Percentiles rank a stretch among this genome's conserved stretches.
phyloP scores from a whole-genome alignment of 1,140 invertebrate genomes.

The Calephelis nemesis region DNA sequence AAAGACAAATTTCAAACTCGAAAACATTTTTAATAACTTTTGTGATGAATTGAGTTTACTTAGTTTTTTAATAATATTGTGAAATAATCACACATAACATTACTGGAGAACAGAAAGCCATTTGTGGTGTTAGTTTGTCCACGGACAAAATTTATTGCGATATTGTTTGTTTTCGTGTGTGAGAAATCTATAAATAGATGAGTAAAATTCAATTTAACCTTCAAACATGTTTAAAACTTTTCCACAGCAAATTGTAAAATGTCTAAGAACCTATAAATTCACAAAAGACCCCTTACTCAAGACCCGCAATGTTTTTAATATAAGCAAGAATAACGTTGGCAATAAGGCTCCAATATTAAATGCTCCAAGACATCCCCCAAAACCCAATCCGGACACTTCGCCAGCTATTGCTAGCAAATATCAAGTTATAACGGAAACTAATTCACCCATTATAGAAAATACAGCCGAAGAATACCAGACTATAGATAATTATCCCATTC shows the following conservation, averaged over 20 bases:
- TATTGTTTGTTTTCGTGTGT: conserved; percentile 8
- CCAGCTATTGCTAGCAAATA: conserved; percentile 75
- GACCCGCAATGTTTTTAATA: background rate
- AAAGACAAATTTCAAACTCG: no score
- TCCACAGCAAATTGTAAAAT: background rate
- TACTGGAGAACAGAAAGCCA: no score
- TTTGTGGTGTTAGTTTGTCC: no score
- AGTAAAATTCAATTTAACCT: background rate
- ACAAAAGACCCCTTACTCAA: background rate
- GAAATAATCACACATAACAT: background rate
- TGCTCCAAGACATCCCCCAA: conserved; percentile 71
- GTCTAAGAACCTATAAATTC: background rate
- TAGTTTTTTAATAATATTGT: background rate
- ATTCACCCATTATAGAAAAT: conserved; percentile 83
- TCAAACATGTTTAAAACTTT: conserved; percentile 10
- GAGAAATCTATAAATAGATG: conserved; percentile 1
- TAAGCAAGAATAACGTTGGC: background rate
- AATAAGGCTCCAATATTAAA: conserved; percentile 69
- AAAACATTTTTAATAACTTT: no score
- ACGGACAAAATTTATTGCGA: conserved; percentile 2
- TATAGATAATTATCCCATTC: conserved; percentile 61
- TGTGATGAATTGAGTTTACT: no score
- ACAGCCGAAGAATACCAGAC: conserved; percentile 82
- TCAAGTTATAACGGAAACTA: conserved; percentile 82
- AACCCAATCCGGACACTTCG: conserved; percentile 54